These are phyloP conservation scores for Amniataba percoides DNA, from an alignment of 2,797 vertebrate species.

Conservation along the genomic window DNA sequence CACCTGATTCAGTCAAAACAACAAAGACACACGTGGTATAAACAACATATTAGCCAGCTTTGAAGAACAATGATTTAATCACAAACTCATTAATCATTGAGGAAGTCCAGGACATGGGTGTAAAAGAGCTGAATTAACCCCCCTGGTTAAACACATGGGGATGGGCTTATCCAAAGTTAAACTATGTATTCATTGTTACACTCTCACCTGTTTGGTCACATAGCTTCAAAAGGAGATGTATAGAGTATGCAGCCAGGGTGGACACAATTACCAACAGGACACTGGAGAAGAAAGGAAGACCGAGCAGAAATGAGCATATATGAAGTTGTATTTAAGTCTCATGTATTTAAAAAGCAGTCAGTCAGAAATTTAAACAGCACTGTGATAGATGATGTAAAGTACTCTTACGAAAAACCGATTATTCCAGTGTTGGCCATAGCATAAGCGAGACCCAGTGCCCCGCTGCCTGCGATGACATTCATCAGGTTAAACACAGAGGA, in stretches of 20 bases:
- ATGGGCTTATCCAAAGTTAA: conserved; percentile 31
- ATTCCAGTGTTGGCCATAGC: conserved; percentile 94
- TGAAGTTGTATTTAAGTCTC: not conserved
- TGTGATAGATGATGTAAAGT: not conserved
- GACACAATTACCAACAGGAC: conserved; percentile 91
- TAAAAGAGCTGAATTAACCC: conserved; percentile 3
- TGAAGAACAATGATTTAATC: conserved; percentile 37
- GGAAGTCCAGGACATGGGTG: not conserved
- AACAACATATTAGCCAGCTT: conserved; percentile 5
- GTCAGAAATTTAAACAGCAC: conserved; percentile 2
- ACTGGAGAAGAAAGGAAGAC: conserved; percentile 73
- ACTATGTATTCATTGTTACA: not conserved
- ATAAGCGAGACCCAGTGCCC: conserved; percentile 94
- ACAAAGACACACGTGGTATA: not conserved
- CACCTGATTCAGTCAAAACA: conserved; percentile 18
- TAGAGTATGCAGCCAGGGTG: conserved; percentile 90
- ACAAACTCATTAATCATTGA: not conserved
- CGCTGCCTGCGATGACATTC: conserved; percentile 97
- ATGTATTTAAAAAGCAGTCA: not conserved
- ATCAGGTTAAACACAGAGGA: conserved; percentile 95
- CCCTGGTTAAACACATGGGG: conserved; percentile 6
- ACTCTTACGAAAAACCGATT: conserved; percentile 91
- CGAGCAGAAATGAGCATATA: conserved; percentile 15
- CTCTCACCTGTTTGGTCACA: conserved; percentile 94
- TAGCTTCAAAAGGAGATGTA: conserved; percentile 93